phyloP scores from a whole-genome alignment of 2,113 vertebrate genomes.

The Erythrolamprus reginae region DNA sequence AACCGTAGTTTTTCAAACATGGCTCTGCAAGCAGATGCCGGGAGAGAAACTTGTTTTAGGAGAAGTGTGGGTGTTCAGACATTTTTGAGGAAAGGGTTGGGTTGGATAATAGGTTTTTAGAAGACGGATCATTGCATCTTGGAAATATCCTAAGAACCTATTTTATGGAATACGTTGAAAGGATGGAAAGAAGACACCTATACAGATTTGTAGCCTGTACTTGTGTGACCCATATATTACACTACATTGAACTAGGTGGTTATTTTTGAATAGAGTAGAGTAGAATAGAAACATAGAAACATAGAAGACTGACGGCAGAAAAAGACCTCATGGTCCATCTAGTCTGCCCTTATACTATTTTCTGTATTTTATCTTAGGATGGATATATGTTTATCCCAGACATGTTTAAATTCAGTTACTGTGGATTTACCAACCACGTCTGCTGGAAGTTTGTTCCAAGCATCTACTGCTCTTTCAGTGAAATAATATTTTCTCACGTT shows the following conservation, averaged over 20 bases:
- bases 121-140: constrained; percentile 34
- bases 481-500: too few species aligned
- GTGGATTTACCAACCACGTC: too few species aligned
- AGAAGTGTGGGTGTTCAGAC: constrained; percentile 47
- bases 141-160: constrained; percentile 26
- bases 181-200: neutral
- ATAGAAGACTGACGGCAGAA: too few species aligned
- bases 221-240: neutral
- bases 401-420: too few species aligned
- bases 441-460: too few species aligned
- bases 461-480: too few species aligned
- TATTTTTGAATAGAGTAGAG: too few species aligned
- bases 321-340: too few species aligned
- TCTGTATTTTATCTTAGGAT: too few species aligned
- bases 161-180: neutral
- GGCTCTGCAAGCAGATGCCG: constrained; percentile 27
- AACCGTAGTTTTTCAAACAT: constrained; percentile 14
- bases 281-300: too few species aligned
- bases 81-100: constrained; percentile 32
- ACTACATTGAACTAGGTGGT: neutral
- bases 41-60: constrained; percentile 38
- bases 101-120: constrained; percentile 15
- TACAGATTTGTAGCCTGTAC: neutral
- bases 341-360: too few species aligned
- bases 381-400: too few species aligned